Evolutionary conservation across 2,113 vertebrate species (phyloP), one percentile per base, ranked within the genome.

Genomic region (Ptychochromis oligacanthus): DNA sequence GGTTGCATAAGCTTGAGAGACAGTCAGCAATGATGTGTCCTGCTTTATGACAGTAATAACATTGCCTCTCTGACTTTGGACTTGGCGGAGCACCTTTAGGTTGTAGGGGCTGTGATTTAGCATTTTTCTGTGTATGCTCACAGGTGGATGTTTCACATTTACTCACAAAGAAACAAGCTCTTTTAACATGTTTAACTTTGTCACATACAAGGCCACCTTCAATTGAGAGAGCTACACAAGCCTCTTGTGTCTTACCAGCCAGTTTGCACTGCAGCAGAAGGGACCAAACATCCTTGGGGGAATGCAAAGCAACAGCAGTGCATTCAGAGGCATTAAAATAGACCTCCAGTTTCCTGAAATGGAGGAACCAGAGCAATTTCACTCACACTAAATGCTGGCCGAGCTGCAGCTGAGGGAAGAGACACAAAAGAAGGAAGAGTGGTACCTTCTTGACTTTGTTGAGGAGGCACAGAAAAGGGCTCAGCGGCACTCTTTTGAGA

Each of bases 201-300:
- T 15, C 13, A 22, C 24, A 0, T 52, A n/a, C 0, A 17, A 52
- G n/a, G 46, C 46, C n/a, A 8, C 52, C 24, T n/a, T n/a, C n/a
- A n/a, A n/a, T n/a, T n/a, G n/a, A n/a, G n/a, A n/a, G n/a, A n/a
- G n/a, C 43, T 52, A 24, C 65, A 52, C 17, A 28, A 70, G 24
- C 43, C 43, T 70, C 65, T 52, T 70, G 65, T 70, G 65, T 9
- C 43, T 49, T 0, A 49, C 28, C 40, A 70, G 46, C 40, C 9
- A 49, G 26, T 15, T 34, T 54, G 46, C 5, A 54, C 6, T 72
- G 26, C 28, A 72, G 52, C 11, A 0, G 18, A 72, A 72, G 17
- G 31, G 10, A 54, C 46, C 67, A 54, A 0, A 20, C 26, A 31
- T 72, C 20, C 46, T n/a, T 54, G 49, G 46, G 24, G 24, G 26